These are phyloP conservation scores for Lineus longissimus DNA, from an alignment of 1,140 invertebrate species.

Conservation along the genomic window DNA sequence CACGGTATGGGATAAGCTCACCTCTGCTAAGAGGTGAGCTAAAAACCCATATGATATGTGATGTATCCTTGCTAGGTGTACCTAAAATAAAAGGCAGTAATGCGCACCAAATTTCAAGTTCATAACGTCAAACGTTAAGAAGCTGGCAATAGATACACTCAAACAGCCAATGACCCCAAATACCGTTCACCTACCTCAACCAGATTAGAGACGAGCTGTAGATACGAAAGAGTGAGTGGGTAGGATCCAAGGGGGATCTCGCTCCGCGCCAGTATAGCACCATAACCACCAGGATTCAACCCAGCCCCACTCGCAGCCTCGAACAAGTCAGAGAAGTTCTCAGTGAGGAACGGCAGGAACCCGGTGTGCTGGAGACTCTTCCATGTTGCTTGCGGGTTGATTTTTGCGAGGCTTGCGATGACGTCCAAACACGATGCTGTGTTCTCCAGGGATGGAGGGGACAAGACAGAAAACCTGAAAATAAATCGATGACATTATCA, in stretches of 20 bases:
- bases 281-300: slow-evolving; percentile 48
- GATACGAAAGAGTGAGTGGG: slow-evolving; percentile 47
- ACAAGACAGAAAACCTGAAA: slow-evolving; percentile 35
- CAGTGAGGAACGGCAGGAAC: slow-evolving; percentile 48
- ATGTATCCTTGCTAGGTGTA: no score
- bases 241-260: slow-evolving; percentile 52
- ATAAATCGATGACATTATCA: not conserved
- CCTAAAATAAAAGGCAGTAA: no score
- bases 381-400: slow-evolving; percentile 38
- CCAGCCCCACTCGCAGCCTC: slow-evolving; percentile 47
- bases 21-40: no score
- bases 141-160: no score
- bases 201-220: slow-evolving; percentile 44
- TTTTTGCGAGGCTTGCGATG: slow-evolving; percentile 30
- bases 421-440: slow-evolving; percentile 36
- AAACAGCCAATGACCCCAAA: no score
- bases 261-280: slow-evolving; percentile 45
- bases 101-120: no score
- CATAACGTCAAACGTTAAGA: no score
- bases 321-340: slow-evolving; percentile 36
- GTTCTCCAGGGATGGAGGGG: slow-evolving; percentile 35
- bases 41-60: no score
- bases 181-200: slow-evolving; percentile 38
- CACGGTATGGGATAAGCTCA: no score
- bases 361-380: slow-evolving; percentile 47